Evolutionary conservation across 2,797 vertebrate species (phyloP).

Genomic region (Anguilla marmorata): DNA sequence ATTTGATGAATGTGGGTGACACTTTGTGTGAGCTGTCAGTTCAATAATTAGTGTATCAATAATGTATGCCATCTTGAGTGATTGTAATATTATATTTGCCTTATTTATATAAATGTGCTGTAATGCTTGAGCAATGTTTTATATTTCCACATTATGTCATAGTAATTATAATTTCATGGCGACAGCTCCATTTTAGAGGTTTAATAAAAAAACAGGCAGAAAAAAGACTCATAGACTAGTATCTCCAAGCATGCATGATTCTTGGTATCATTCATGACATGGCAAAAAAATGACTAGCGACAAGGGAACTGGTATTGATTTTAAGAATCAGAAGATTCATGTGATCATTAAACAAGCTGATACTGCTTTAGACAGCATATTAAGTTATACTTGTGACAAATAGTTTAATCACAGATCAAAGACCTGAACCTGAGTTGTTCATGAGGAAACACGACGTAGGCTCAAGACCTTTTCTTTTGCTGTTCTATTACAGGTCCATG

Average conservation of each 20-base stretch:
- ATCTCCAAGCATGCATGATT: background rate
- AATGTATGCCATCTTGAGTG: background rate
- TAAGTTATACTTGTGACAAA: background rate
- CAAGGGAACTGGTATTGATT: background rate
- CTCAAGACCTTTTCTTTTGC: background rate
- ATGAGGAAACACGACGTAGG: background rate
- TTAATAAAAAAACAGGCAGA: too few relatives aligned
- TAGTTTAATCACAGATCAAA: background rate
- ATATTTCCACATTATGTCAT: conserved; percentile 14
- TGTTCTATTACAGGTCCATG: background rate
- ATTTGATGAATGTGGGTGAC: background rate
- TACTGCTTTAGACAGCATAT: background rate
- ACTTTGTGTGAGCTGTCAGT: conserved; percentile 6
- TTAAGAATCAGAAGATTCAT: background rate
- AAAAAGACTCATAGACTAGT: background rate
- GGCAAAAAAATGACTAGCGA: background rate
- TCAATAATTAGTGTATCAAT: background rate
- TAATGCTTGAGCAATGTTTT: conserved; percentile 12
- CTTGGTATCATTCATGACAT: background rate
- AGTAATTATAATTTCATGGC: background rate
- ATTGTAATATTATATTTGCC: conserved; percentile 15
- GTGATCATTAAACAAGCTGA: background rate
- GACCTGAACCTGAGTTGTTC: background rate
- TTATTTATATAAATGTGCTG: conserved; percentile 28
- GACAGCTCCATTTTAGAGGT: background rate